A percentile compares a stretch with the other conserved stretches of the same genome.
Evolutionary conservation across 2,797 vertebrate genomes (phyloP).

Genomic region (Lepidocolaptes lacrymiger): DNA sequence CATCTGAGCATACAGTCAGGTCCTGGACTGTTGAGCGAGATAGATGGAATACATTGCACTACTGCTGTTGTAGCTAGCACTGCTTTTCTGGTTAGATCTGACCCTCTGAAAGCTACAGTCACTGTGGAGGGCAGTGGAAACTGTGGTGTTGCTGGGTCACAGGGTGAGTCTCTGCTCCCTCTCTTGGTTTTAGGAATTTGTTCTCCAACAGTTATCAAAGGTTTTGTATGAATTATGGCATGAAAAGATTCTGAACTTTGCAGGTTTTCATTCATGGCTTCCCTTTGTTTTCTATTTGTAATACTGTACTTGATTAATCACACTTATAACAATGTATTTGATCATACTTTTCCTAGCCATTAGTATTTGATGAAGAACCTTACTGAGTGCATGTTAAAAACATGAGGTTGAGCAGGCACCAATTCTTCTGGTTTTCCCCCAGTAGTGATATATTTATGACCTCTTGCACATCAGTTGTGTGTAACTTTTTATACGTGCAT

Average conservation of each 20-base stretch:
- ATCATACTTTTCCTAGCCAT: not conserved
- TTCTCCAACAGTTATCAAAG: not conserved
- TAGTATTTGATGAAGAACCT: not conserved
- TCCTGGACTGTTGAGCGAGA: not conserved
- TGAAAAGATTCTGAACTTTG: not conserved
- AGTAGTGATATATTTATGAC: not conserved
- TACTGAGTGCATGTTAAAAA: not conserved
- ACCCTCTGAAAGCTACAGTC: not conserved
- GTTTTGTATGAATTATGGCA: not conserved
- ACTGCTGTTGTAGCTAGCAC: not conserved
- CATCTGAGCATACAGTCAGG: not conserved
- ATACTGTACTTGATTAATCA: not conserved
- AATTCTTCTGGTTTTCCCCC: not conserved
- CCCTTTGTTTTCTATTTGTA: not conserved
- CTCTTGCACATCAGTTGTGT: not conserved
- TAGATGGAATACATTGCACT: rapidly evolving
- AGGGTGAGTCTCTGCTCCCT: not conserved
- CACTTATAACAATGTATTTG: not conserved
- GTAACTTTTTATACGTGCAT: not conserved
- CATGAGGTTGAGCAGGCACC: not conserved
- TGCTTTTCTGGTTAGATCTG: not conserved
- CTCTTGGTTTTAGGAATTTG: not conserved
- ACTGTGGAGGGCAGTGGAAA: not conserved
- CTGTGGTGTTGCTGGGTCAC: not conserved
- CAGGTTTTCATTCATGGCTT: not conserved